These are phyloP conservation scores for Cliona cf. orientalis DNA, from an alignment of 37 sponge, comb jelly and placozoan genomes.

Conservation along the genomic window DNA sequence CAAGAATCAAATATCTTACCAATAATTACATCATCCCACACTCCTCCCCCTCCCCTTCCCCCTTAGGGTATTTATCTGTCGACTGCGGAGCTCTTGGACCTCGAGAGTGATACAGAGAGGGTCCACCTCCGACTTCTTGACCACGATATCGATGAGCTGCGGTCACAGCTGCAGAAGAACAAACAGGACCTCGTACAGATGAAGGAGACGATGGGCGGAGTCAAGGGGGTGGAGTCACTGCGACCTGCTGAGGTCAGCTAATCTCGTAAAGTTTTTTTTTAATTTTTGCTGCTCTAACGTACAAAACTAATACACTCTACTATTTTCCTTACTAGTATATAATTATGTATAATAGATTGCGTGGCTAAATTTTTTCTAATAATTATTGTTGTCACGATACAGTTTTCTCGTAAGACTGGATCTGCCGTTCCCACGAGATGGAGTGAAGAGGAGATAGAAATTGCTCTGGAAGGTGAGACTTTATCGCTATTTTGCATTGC, in stretches of 20 bases:
- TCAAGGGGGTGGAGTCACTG: slow-evolving; percentile 21
- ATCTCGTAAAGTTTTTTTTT: neutral
- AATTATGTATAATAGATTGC: neutral
- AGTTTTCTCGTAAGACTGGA: slow-evolving; percentile 35
- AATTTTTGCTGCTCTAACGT: neutral
- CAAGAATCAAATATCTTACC: too few relatives aligned
- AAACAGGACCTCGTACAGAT: slow-evolving; percentile 31
- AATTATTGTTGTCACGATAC: neutral
- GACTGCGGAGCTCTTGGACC: slow-evolving; percentile 20
- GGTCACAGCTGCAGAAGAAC: slow-evolving; percentile 26
- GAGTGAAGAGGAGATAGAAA: slow-evolving; percentile 59
- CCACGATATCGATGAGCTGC: slow-evolving; percentile 41
- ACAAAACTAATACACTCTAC: neutral
- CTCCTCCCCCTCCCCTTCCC: too few relatives aligned
- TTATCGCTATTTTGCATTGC: neutral
- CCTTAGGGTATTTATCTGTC: slow-evolving; percentile 39
- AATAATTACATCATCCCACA: too few relatives aligned
- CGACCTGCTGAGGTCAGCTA: slow-evolving; percentile 42
- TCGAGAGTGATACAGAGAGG: neutral
- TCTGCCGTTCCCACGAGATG: slow-evolving; percentile 20
- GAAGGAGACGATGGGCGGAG: slow-evolving; percentile 10
- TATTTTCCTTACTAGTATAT: neutral
- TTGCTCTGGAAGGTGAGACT: slow-evolving; percentile 48
- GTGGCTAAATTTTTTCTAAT: neutral
- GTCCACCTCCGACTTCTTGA: neutral